Base-by-base conservation (phyloP, 2,113 vertebrate species). In the Nibea albiflora region DNA sequence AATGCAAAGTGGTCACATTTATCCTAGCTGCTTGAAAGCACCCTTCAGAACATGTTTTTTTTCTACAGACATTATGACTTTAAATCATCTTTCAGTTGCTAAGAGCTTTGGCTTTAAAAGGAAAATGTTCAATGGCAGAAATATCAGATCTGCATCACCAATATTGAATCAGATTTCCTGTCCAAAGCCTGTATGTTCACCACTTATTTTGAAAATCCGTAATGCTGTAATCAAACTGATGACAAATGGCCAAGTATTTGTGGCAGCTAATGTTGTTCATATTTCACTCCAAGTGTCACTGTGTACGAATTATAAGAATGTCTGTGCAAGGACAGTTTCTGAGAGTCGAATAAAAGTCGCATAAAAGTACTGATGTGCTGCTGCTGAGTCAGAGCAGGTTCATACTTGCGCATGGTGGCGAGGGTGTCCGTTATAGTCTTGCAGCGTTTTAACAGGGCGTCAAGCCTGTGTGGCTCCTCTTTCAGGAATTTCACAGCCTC, bases 401-500 rank as follows among this genome's bases (percentile, higher is more conserved):
- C 92, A 16, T 94, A 95, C 95, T 93, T 96, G 89, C 93, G 95
- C 88, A 95, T 91, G 11, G 89, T 88, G 77, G 90, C 80, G 20
- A 96, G 94, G 50, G 93, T 94, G 88, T 99, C 98, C 0, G 97
- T 99, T 93, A 99, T 96, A 2, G 77, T 95, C 81, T 96, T 97
- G 95, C 98, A 99, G 91, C 98, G 97, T 89, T 98, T 99, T 44
- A 99, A 95, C 19, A 99, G 94, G 22, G 97, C 97, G 0, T 99
- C 98, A 2, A 99, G 96, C 72, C 98, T 95, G 91, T 97, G 98
- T 0, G 98, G 98, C 91, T 99, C 98, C 88, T 99, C 98, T 93
- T 99, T 99, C 83, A 99, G 95, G 95, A 99, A 99, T 79, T 99
- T 99, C 49, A 99, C 98, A 0, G 98, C 98, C 86, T 99, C 98